Conservation (phyloP, 1,140 invertebrate genomes). For the Agraylea sexmaculata region DNA sequence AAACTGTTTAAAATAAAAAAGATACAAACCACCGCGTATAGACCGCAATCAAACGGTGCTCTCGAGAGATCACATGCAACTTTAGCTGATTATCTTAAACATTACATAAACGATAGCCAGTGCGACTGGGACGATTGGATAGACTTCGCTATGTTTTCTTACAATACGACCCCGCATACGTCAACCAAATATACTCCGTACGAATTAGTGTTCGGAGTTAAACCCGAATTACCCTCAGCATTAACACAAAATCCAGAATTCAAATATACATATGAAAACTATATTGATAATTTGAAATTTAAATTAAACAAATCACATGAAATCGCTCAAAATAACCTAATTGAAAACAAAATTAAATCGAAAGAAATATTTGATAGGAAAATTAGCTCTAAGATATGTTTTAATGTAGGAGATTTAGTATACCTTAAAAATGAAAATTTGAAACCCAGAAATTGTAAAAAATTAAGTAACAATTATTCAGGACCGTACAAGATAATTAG, state of each 20-base stretch:
- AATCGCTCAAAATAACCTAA: slow-evolving; percentile 23
- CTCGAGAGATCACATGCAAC: slow-evolving; percentile 26
- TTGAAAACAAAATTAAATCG: no score
- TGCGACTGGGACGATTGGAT: slow-evolving; percentile 9
- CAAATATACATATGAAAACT: slow-evolving; percentile 26
- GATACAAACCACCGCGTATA: slow-evolving; percentile 18
- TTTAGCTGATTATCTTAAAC: slow-evolving; percentile 27
- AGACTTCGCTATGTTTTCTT: slow-evolving; percentile 7
- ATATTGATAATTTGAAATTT: slow-evolving; percentile 22
- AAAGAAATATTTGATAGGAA: no score
- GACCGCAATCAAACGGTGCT: slow-evolving; percentile 25
- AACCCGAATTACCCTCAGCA: slow-evolving; percentile 21
- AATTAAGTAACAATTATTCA: no score
- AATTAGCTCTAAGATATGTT: no score
- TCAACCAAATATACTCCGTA: slow-evolving; percentile 29
- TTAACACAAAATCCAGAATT: slow-evolving; percentile 18
- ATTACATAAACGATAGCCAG: slow-evolving; percentile 25
- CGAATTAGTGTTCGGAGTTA: slow-evolving; percentile 29
- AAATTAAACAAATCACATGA: slow-evolving; percentile 24
- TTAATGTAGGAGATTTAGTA: no score
- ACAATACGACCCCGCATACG: slow-evolving; percentile 11
- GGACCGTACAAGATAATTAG: no score
- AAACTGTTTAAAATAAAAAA: slow-evolving; percentile 22
- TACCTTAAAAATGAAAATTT: no score
- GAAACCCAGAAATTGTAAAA: no score